Evolutionary conservation across 2,888 invertebrate species (phyloP).

Genomic region (Acanthosepion esculentum): DNA sequence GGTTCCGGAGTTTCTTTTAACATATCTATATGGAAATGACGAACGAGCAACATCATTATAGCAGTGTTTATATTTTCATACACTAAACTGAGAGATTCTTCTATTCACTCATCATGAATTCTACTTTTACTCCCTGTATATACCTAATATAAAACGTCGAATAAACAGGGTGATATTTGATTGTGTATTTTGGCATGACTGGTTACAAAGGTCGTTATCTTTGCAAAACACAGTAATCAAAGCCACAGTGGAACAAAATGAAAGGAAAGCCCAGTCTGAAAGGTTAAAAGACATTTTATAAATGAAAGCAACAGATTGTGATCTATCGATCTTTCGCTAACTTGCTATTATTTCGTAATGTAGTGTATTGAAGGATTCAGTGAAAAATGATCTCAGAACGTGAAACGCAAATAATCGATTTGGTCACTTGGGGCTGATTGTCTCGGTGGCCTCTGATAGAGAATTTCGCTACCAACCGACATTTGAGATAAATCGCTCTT

Average conservation of each 20-base stretch:
- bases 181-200: no score
- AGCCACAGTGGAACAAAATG: background rate
- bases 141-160: no score
- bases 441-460: background rate
- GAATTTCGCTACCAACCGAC: background rate
- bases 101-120: no score
- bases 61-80: no score
- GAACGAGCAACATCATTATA: no score
- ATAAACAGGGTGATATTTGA: no score
- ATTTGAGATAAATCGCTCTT: constrained; percentile 7
- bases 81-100: no score
- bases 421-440: background rate
- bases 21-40: no score
- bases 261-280: background rate
- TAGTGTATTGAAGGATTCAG: background rate
- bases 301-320: background rate
- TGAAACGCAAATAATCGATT: background rate
- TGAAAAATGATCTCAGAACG: background rate
- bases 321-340: background rate
- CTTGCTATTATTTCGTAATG: background rate
- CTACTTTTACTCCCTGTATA: no score
- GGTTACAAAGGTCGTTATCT: no score
- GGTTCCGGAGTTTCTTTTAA: no score
- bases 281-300: constrained; percentile 8
- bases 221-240: no score